These are phyloP conservation scores for Oriolus oriolus DNA, from an alignment of 2,113 vertebrate species.

Conservation along the genomic window DNA sequence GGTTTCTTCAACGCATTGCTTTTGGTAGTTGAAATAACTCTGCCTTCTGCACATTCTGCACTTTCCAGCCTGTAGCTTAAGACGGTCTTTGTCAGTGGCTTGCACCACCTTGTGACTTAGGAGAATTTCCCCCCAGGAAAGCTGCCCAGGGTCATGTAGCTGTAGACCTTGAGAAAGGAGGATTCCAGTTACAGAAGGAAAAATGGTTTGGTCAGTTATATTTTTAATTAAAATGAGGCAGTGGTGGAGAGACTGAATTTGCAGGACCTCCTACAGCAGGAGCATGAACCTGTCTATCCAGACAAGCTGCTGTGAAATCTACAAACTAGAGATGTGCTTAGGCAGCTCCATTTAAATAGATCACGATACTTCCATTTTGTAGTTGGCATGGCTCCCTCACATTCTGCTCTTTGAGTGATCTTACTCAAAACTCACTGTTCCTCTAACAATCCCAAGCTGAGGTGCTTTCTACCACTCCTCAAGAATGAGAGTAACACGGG, in stretches of 20 bases:
- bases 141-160: background rate
- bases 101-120: background rate
- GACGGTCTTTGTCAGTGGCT: background rate
- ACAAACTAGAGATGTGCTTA: background rate
- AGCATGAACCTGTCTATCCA: background rate
- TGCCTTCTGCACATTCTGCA: background rate
- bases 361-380: rapidly evolving
- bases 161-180: background rate
- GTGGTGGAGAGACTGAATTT: background rate
- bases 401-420: background rate
- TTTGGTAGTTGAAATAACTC: background rate
- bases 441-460: background rate
- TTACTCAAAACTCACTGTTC: background rate
- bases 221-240: background rate
- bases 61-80: background rate
- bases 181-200: background rate
- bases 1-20: background rate
- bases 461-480: background rate
- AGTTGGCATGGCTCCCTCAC: background rate
- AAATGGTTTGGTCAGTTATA: background rate
- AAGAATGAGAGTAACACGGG: background rate
- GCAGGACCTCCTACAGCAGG: background rate
- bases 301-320: background rate
- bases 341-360: background rate
- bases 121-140: background rate